Conservation (phyloP, 2,888 invertebrate species). For the Unio pictorum region DNA sequence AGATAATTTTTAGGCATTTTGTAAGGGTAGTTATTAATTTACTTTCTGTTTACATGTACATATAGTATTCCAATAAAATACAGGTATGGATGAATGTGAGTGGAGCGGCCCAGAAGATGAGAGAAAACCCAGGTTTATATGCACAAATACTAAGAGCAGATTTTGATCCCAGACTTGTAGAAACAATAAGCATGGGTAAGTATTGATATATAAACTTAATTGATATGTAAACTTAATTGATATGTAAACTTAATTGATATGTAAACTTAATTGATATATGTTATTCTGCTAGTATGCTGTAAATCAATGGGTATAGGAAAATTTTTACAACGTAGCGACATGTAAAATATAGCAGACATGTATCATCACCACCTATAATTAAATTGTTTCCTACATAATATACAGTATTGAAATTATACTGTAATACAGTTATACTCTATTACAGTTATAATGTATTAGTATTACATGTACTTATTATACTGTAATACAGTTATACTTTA, state of each 20-base stretch:
- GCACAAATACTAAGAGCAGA: conserved; percentile 79
- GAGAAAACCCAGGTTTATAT: conserved; percentile 72
- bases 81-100: conserved; percentile 86
- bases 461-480: too few relatives aligned
- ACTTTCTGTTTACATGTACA: too few relatives aligned
- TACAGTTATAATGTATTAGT: too few relatives aligned
- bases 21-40: neutral
- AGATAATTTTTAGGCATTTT: neutral
- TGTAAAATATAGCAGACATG: too few relatives aligned
- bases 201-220: neutral
- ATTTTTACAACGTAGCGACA: too few relatives aligned
- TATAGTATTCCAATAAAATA: neutral
- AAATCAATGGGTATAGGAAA: too few relatives aligned
- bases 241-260: neutral
- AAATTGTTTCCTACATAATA: too few relatives aligned
- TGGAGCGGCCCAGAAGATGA: conserved; percentile 82
- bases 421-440: too few relatives aligned
- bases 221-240: neutral
- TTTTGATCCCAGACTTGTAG: conserved; percentile 82
- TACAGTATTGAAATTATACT: too few relatives aligned
- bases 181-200: conserved; percentile 82
- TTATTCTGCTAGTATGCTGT: neutral
- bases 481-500: too few relatives aligned
- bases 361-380: too few relatives aligned
- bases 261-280: neutral